Conservation (phyloP, 2,888 invertebrate species). For the Amorpha juglandis region DNA sequence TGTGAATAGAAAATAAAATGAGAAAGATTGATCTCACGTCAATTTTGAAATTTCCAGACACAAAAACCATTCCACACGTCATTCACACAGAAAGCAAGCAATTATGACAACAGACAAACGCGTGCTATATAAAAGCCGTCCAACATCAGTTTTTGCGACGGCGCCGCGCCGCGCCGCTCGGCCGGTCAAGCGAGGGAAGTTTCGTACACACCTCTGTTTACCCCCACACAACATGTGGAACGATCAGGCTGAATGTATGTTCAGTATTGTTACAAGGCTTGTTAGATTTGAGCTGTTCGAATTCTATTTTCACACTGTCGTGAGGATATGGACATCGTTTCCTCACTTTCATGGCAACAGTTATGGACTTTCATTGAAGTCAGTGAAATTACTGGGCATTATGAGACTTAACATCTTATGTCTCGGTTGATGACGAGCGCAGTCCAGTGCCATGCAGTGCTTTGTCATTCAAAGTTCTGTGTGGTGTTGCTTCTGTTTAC, state of each 20-base stretch:
- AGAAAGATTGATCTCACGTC: no score
- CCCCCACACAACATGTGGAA: conserved; percentile 32
- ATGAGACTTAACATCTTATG: no score
- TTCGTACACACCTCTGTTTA: conserved; percentile 51
- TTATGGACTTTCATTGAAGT: no score
- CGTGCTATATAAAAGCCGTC: conserved; percentile 3
- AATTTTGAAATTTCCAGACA: no score
- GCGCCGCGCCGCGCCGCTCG: conserved; percentile 19
- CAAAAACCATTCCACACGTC: no score
- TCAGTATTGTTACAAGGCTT: background rate
- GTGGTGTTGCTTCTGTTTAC: no score
- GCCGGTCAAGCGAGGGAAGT: conserved; percentile 50
- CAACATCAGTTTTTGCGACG: conserved; percentile 4
- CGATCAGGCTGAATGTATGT: background rate
- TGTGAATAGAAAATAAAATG: no score
- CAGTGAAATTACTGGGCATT: no score
- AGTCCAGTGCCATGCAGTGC: no score
- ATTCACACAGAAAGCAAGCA: background rate
- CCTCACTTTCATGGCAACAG: no score
- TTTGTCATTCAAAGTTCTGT: no score
- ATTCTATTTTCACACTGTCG: background rate
- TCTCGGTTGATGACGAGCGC: no score
- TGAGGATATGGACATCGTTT: background rate
- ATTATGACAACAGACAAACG: conserved; percentile 1
- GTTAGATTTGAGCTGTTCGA: background rate